Evolutionary conservation across 2,888 invertebrate genomes (phyloP).

Genomic region (Aspidapion aeneum): DNA sequence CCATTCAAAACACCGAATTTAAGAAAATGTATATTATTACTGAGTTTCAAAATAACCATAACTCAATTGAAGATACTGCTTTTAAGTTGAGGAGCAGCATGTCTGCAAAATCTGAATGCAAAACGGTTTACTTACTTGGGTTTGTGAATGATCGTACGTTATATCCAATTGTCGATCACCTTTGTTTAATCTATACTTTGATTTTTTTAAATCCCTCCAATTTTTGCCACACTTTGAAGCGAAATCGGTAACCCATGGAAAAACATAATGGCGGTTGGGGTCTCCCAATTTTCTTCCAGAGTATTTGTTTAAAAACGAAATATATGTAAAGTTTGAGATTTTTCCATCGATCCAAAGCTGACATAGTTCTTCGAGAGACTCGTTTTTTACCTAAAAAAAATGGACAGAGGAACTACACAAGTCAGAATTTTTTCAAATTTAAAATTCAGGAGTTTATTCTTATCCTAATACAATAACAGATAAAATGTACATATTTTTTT

Average conservation of each 20-base stretch:
- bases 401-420: background rate
- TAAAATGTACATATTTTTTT: too few relatives aligned
- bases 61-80: too few relatives aligned
- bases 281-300: constrained; percentile 80
- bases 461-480: too few relatives aligned
- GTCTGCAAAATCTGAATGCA: too few relatives aligned
- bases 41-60: too few relatives aligned
- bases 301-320: constrained; percentile 81
- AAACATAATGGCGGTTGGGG: constrained; percentile 89
- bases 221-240: constrained; percentile 73
- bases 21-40: too few relatives aligned
- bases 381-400: constrained; percentile 35
- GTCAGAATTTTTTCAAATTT: too few relatives aligned
- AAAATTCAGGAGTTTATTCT: background rate
- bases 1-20: too few relatives aligned
- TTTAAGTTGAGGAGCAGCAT: too few relatives aligned
- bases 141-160: constrained; percentile 64
- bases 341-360: constrained; percentile 83
- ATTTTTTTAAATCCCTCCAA: constrained; percentile 89
- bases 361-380: constrained; percentile 51
- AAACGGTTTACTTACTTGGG: constrained; percentile 49
- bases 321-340: constrained; percentile 90
- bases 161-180: constrained; percentile 90
- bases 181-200: constrained; percentile 94
- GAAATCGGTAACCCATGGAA: constrained; percentile 98